Percentiles rank a stretch among this genome's conserved stretches.
These are phyloP conservation scores for Eretmochelys imbricata DNA, from an alignment of 2,113 vertebrate genomes.

Conservation along the genomic window DNA sequence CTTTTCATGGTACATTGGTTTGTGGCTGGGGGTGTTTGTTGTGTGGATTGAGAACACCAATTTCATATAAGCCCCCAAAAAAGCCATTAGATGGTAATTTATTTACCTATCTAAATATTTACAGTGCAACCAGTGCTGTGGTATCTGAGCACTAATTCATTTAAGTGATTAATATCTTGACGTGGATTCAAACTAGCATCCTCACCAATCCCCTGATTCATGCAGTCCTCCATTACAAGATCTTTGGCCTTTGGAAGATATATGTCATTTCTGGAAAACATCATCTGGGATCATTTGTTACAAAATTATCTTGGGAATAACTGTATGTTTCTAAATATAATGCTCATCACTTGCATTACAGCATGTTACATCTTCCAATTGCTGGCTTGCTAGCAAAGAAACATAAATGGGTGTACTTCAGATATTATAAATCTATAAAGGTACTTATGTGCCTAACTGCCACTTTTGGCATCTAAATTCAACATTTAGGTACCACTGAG, in stretches of 20 bases:
- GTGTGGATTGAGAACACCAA: not conserved
- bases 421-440: not conserved
- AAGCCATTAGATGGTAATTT: not conserved
- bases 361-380: not conserved
- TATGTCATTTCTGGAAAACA: not conserved
- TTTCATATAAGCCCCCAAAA: not conserved
- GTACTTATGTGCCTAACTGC: not conserved
- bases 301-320: constrained; percentile 2
- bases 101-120: constrained; percentile 22
- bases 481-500: not conserved
- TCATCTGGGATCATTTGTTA: not conserved
- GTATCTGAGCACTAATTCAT: constrained; percentile 10
- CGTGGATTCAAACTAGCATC: constrained; percentile 15
- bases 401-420: not conserved
- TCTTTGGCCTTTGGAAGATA: not conserved
- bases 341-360: not conserved
- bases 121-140: not conserved
- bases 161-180: not conserved
- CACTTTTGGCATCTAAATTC: not conserved
- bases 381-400: constrained; percentile 11
- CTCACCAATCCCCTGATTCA: not conserved
- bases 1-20: not conserved
- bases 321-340: not conserved
- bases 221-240: not conserved
- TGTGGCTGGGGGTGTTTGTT: not conserved